Evolutionary conservation across 92 coral and sea anemone species (phyloP).

Genomic region (Nematostella vectensis): DNA sequence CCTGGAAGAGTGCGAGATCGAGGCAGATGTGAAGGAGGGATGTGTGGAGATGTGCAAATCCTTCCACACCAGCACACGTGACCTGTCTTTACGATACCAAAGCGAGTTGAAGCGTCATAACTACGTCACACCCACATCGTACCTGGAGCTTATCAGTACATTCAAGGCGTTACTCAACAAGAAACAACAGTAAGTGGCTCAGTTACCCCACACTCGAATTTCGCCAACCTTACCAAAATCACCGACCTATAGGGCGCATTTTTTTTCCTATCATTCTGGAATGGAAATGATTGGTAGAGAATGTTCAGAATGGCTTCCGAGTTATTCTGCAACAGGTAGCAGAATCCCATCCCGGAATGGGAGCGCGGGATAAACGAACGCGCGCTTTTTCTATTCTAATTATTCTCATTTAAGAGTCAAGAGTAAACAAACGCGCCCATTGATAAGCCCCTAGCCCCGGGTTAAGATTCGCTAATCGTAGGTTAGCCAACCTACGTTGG

Average conservation of each 20-base stretch:
- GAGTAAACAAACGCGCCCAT: too few species aligned
- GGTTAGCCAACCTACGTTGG: too few species aligned
- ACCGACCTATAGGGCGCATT: too few species aligned
- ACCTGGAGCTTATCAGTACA: constrained; percentile 90
- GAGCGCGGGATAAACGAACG: too few species aligned
- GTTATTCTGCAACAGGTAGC: neutral
- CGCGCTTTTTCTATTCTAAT: too few species aligned
- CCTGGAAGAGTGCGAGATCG: constrained; percentile 87
- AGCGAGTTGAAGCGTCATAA: constrained; percentile 94
- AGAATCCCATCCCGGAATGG: neutral
- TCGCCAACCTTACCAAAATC: too few species aligned
- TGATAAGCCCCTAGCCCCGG: too few species aligned
- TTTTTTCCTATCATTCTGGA: neutral
- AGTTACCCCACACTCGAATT: too few species aligned
- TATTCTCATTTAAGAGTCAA: too few species aligned
- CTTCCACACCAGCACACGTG: constrained; percentile 90
- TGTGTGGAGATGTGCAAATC: constrained; percentile 94
- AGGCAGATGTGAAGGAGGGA: constrained; percentile 57
- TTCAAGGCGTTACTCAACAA: constrained; percentile 86
- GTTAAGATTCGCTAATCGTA: too few species aligned
- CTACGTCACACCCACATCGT: constrained; percentile 99
- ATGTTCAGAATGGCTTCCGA: too few species aligned
- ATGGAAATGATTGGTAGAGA: too few species aligned
- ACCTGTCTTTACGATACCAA: constrained; percentile 60
- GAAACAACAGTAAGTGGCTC: constrained; percentile 92